Percentiles rank a stretch among this genome's conserved stretches.
phyloP scores from a whole-genome alignment of 2,113 vertebrate genomes.

The Diadophis punctatus region DNA sequence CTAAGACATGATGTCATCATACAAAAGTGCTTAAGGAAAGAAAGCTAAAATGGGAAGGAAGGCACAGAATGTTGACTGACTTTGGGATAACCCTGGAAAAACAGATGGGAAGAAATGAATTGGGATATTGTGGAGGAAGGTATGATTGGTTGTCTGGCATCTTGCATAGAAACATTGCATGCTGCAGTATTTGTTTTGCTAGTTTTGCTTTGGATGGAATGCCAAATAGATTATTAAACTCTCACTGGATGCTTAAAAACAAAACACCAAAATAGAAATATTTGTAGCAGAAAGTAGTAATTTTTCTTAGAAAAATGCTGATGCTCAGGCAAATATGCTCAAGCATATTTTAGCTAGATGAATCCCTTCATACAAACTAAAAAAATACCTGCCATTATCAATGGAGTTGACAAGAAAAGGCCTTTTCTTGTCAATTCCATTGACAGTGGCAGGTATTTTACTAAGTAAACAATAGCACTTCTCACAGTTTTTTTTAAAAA shows the following conservation, averaged over 20 bases:
- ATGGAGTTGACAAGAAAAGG: no score
- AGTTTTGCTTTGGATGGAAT: neutral
- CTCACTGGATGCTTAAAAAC: neutral
- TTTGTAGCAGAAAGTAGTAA: neutral
- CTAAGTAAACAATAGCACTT: no score
- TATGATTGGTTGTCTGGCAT: neutral
- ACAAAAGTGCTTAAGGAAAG: neutral
- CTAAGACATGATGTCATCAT: neutral
- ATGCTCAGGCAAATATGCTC: neutral
- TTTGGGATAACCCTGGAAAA: neutral
- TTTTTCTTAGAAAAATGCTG: neutral
- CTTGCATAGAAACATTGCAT: neutral
- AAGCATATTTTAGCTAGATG: neutral
- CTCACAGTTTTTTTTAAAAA: no score
- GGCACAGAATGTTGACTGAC: neutral
- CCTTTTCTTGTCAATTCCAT: no score
- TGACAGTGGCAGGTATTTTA: no score
- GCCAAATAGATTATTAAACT: neutral
- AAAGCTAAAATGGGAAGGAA: neutral
- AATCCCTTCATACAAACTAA: neutral
- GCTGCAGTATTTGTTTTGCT: neutral
- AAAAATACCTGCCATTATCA: no score
- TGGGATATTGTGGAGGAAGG: neutral
- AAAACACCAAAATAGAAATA: neutral
- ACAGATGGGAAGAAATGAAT: neutral